phyloP scores from a whole-genome alignment of 2,888 invertebrate genomes.

The Alloplasta piceator region DNA sequence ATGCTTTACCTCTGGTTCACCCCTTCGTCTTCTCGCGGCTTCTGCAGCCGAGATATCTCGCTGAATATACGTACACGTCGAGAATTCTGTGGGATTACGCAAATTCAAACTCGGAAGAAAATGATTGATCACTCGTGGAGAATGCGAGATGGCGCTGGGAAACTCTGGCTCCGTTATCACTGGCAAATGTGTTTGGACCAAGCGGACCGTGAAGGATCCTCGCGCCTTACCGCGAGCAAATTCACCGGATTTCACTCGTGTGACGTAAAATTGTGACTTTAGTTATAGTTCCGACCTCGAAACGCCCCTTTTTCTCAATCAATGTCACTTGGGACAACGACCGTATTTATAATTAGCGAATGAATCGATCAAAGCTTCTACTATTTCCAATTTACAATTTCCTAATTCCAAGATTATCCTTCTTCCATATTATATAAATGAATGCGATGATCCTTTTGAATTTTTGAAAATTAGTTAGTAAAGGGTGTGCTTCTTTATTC shows the following conservation, averaged over 20 bases:
- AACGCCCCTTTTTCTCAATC: no score
- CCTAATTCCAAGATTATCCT: no score
- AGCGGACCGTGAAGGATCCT: not conserved
- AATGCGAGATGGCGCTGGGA: constrained; percentile 11
- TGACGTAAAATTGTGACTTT: no score
- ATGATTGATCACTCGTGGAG: constrained; percentile 53
- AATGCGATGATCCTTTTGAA: no score
- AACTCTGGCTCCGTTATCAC: constrained; percentile 11
- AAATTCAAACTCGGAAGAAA: constrained; percentile 52
- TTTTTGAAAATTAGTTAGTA: no score
- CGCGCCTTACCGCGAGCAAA: constrained; percentile 17
- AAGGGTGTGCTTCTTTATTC: no score
- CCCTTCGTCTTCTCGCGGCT: not conserved
- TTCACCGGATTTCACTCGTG: not conserved
- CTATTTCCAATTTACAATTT: no score
- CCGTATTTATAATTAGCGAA: no score
- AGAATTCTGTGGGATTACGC: constrained; percentile 52
- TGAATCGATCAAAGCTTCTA: no score
- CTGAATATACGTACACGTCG: constrained; percentile 29
- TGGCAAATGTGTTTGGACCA: constrained; percentile 10
- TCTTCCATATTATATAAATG: no score
- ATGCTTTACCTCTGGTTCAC: constrained; percentile 2
- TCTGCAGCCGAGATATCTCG: constrained; percentile 40
- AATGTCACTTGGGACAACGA: no score
- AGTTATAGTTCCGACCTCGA: no score